Conservation (phyloP, 2,113 vertebrate species). For the Paracyprichromis sp. region DNA sequence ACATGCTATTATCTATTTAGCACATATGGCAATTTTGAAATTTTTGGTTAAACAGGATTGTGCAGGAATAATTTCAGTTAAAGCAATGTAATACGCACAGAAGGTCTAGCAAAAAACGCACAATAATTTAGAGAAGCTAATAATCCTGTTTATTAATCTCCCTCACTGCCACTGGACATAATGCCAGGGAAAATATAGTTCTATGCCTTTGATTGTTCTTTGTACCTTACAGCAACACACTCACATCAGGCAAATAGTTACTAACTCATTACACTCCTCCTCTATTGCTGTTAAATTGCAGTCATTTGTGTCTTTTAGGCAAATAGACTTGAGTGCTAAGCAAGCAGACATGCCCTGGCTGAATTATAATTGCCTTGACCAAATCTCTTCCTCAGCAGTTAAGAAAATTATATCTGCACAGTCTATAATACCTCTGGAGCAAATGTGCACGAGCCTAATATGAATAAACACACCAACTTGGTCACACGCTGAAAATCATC, state of each 20-base stretch:
- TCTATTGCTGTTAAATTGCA: slow-evolving; percentile 58
- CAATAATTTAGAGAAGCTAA: slow-evolving; percentile 19
- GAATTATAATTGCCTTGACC: slow-evolving; percentile 53
- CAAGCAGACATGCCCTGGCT: slow-evolving; percentile 40
- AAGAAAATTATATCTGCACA: slow-evolving; percentile 21
- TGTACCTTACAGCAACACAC: slow-evolving; percentile 37
- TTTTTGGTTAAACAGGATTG: neutral
- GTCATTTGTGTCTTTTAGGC: slow-evolving; percentile 62
- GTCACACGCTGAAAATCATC: neutral
- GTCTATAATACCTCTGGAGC: neutral
- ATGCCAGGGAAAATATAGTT: slow-evolving; percentile 26
- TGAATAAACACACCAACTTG: neutral
- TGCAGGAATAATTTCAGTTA: neutral
- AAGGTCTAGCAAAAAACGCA: neutral
- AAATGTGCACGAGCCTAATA: neutral
- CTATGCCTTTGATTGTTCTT: slow-evolving; percentile 39
- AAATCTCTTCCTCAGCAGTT: slow-evolving; percentile 52
- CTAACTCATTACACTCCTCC: slow-evolving; percentile 42
- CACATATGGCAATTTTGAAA: neutral
- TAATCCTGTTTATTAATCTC: slow-evolving; percentile 48
- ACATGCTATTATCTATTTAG: neutral
- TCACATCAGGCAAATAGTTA: slow-evolving; percentile 50
- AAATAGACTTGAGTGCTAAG: slow-evolving; percentile 49
- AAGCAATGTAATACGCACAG: neutral
- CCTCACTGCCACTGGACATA: slow-evolving; percentile 40